Conservation (phyloP, 2,888 invertebrate species). For the Pandemis cinnamomeana region DNA sequence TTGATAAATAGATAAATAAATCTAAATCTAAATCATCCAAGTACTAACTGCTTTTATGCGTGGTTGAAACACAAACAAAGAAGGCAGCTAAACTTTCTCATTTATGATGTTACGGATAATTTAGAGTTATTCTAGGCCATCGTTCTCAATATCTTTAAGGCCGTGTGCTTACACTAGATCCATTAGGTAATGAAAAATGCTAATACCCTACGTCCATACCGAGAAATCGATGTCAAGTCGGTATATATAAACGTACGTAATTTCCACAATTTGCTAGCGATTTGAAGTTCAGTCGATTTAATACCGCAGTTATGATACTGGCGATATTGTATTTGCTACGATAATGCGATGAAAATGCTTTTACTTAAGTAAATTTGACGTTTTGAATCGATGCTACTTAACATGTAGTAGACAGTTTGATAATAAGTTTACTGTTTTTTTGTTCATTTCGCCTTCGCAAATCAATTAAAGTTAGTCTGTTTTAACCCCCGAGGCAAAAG, state of each 20-base stretch:
- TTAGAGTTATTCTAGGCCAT: background rate
- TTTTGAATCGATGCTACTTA: too few relatives aligned
- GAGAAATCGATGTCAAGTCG: conserved; percentile 35
- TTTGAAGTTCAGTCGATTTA: conserved; percentile 31
- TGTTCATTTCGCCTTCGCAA: background rate
- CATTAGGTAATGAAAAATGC: conserved; percentile 40
- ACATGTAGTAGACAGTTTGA: background rate
- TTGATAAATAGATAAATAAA: too few relatives aligned
- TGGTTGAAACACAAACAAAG: too few relatives aligned
- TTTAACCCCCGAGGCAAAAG: too few relatives aligned
- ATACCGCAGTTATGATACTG: background rate
- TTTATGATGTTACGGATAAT: background rate
- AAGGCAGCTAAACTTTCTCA: too few relatives aligned
- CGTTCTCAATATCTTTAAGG: conserved; percentile 6
- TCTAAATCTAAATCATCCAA: too few relatives aligned
- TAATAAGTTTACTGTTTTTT: background rate
- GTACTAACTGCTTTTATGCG: too few relatives aligned
- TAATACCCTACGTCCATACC: conserved; percentile 22
- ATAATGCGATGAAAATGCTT: background rate
- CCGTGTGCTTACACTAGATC: conserved; percentile 21
- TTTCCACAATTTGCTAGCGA: conserved; percentile 31
- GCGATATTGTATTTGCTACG: background rate
- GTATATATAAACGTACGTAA: conserved; percentile 19
- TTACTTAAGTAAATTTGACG: background rate
- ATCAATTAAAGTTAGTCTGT: too few relatives aligned